Percentiles rank a stretch among this genome's conserved stretches.
phyloP scores from a whole-genome alignment of 2,888 invertebrate genomes.

The Pollenia labialis region DNA sequence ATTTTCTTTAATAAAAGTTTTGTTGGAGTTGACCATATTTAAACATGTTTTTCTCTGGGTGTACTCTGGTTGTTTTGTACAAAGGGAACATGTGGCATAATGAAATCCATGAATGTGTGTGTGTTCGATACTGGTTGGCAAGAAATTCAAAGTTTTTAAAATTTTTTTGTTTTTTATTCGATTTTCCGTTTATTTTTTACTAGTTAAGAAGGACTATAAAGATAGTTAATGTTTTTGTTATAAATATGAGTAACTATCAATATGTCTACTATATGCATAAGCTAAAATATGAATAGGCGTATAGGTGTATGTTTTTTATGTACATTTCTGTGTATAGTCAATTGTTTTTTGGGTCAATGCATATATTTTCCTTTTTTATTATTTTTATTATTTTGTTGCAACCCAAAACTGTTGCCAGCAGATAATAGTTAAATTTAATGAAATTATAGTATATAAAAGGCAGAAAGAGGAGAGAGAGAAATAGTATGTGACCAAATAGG shows the following conservation, averaged over 20 bases:
- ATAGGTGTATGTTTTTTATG: background rate
- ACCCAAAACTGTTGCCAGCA: slow-evolving; percentile 54
- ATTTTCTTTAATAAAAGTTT: too few relatives aligned
- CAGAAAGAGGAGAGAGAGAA: background rate
- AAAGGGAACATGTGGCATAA: slow-evolving; percentile 34
- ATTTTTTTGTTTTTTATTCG: background rate
- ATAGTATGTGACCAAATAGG: background rate
- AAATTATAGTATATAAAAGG: slow-evolving; percentile 35
- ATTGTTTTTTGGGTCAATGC: slow-evolving; percentile 67
- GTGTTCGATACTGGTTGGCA: slow-evolving; percentile 46
- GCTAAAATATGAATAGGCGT: background rate
- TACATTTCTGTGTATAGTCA: slow-evolving; percentile 20
- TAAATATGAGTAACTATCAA: slow-evolving; percentile 67
- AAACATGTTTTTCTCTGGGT: too few relatives aligned
- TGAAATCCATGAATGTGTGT: slow-evolving; percentile 8
- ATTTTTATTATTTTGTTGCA: slow-evolving; percentile 46
- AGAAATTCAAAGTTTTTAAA: slow-evolving; percentile 38
- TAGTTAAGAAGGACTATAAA: slow-evolving; percentile 42
- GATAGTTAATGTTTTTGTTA: slow-evolving; percentile 63
- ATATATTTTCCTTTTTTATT: slow-evolving; percentile 29
- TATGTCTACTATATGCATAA: slow-evolving; percentile 32
- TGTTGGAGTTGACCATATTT: too few relatives aligned
- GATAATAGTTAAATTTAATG: slow-evolving; percentile 58
- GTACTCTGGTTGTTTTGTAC: slow-evolving; percentile 6
- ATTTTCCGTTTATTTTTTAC: slow-evolving; percentile 31